Conservation (phyloP, 2,888 invertebrate species). For the Melipona bicolor region DNA sequence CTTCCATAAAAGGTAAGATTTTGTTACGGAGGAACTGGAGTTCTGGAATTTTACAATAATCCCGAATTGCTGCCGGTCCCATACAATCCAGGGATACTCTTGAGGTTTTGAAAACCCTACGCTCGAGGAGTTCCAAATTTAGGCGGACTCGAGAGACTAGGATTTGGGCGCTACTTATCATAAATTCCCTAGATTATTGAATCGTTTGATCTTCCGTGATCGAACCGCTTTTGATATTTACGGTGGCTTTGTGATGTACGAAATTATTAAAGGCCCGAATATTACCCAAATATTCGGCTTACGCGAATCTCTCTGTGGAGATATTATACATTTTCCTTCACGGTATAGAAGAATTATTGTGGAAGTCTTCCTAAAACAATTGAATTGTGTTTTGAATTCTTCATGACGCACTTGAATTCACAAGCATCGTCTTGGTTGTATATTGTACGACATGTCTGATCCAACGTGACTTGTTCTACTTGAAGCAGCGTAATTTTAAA, state of each 20-base stretch:
- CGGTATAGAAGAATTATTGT: neutral
- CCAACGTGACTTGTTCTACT: neutral
- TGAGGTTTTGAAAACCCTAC: conserved; percentile 18
- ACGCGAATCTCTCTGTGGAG: neutral
- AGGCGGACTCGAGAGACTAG: neutral
- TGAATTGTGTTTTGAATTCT: too few relatives aligned
- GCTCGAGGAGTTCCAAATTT: neutral
- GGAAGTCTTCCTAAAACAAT: too few relatives aligned
- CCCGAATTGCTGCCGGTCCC: neutral
- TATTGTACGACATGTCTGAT: neutral
- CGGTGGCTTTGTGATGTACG: too few relatives aligned
- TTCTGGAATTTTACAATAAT: neutral
- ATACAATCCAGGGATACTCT: neutral
- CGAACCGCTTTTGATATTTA: neutral
- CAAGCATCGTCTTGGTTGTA: too few relatives aligned
- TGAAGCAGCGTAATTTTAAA: too few relatives aligned
- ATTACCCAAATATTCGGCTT: neutral
- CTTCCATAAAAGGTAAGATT: too few relatives aligned
- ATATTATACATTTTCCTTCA: neutral
- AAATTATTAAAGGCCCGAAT: too few relatives aligned
- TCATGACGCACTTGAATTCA: neutral
- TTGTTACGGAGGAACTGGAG: neutral
- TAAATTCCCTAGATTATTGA: conserved; percentile 1
- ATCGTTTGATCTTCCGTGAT: neutral
- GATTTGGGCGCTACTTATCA: neutral